These are phyloP conservation scores for Megaceryle torquata DNA, from an alignment of 2,113 vertebrate species.

Conservation along the genomic window DNA sequence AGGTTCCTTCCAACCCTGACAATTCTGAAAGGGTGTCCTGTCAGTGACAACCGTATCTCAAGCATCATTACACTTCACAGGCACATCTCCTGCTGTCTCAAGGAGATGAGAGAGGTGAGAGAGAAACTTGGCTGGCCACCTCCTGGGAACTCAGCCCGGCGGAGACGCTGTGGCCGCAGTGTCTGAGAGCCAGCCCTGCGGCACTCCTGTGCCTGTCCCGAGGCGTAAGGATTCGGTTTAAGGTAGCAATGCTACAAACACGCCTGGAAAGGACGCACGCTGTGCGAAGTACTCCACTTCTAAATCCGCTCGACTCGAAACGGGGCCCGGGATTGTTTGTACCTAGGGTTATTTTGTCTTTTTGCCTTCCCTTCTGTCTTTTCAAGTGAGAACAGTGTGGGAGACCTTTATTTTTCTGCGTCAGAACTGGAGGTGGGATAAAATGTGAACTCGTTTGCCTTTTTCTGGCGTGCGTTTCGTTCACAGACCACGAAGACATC, in stretches of 20 bases:
- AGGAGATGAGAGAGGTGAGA: background rate
- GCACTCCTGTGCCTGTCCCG: background rate
- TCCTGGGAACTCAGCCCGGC: background rate
- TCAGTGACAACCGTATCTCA: background rate
- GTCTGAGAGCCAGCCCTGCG: rapidly evolving
- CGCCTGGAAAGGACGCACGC: background rate
- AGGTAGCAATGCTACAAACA: rapidly evolving
- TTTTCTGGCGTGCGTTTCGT: background rate
- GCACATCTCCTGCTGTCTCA: background rate
- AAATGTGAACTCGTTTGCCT: background rate
- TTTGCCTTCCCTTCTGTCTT: background rate
- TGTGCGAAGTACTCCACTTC: background rate
- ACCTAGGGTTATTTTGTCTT: background rate
- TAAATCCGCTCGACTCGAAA: background rate
- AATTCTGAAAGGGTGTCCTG: background rate
- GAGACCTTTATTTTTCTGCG: background rate
- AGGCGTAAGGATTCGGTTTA: rapidly evolving
- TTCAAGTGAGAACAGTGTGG: background rate
- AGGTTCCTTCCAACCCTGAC: too few species aligned
- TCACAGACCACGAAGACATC: background rate
- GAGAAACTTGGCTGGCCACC: background rate
- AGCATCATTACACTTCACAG: background rate
- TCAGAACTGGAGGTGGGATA: background rate
- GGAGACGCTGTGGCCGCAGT: rapidly evolving
- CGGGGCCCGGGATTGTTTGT: background rate